Conservation (phyloP, 1,140 invertebrate genomes). For the Tetramorium parvispinum region DNA sequence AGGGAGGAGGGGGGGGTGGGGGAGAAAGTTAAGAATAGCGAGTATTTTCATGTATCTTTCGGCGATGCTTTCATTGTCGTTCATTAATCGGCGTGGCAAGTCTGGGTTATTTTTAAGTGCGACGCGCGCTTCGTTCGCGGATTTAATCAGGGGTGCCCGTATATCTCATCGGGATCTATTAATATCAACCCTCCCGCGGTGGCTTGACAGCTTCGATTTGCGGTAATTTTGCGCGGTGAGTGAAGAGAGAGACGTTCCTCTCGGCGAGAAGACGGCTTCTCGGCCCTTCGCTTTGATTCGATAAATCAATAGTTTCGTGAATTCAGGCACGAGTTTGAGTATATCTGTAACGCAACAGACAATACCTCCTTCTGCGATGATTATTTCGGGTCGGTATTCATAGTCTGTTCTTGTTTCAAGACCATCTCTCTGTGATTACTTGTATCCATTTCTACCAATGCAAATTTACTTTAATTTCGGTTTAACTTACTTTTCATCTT, state of each 20-base stretch:
- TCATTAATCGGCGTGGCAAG: constrained; percentile 21
- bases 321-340: background rate
- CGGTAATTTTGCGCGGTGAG: background rate
- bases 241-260: background rate
- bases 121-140: background rate
- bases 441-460: too few species aligned
- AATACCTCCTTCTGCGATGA: background rate
- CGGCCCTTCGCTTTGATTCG: background rate
- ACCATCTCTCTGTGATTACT: too few species aligned
- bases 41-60: background rate
- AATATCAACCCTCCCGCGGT: background rate
- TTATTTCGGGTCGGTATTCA: too few species aligned
- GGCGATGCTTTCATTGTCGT: background rate
- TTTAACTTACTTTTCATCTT: too few species aligned
- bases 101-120: constrained; percentile 2
- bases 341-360: background rate
- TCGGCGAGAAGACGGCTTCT: background rate
- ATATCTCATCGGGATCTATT: background rate
- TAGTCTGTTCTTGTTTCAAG: too few species aligned
- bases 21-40: background rate
- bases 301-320: background rate
- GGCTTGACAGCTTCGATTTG: background rate
- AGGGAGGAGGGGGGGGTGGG: background rate
- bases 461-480: too few species aligned
- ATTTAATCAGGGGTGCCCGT: background rate